Evolutionary conservation across 2,113 vertebrate genomes (phyloP), one percentile per base, ranked within the genome.

Genomic region (Choloepus hoffmanni): DNA sequence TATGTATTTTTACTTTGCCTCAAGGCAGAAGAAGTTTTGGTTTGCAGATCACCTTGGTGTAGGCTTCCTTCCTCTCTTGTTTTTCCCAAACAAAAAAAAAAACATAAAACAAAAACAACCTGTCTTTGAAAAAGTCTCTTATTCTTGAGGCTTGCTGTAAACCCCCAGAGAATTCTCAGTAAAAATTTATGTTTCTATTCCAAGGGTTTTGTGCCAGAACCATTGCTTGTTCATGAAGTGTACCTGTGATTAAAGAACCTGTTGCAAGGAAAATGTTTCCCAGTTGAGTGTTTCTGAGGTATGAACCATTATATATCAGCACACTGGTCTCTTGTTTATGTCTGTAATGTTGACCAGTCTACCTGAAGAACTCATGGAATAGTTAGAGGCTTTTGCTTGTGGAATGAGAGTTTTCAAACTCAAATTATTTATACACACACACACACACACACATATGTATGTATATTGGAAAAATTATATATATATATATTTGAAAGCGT

Each of bases 1-100:
- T 60, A 30, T 70, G 24, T 63, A 3, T 60, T 92, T 89, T 89
- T 60, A 48, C 16, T 30, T 83, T 40, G 68, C 24, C 73, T 78
- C 18, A 83, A 79, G 26, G 58, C 48, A 83, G 33, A 68, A 76
- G 74, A 63, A 14, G 15, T 77, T 95, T 89, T 89, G 53, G n/a
- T 79, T 97, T 96, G 28, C 33, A 48, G 48, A 74, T 83, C 30
- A 76, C 36, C 76, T 88, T 67, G 73, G 24, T 88, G 1, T 70
- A 23, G 79, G n/a, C 15, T 33, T 89, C 28, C 33, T 60, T 85
- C 2, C 24, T 78, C 10, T 19, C 55, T 65, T 70, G 5, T 83
- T 73, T 89, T 19, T 89, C 85, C 72, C 48, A 90, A 63, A 85
- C 21, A 36, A 36, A 36, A 36, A 36, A 36, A 36, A 36, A 36